A percentile compares a stretch with the other conserved stretches of the same genome.
phyloP scores from a whole-genome alignment of 2,888 invertebrate species.

The Meiosimyza platycephala region DNA sequence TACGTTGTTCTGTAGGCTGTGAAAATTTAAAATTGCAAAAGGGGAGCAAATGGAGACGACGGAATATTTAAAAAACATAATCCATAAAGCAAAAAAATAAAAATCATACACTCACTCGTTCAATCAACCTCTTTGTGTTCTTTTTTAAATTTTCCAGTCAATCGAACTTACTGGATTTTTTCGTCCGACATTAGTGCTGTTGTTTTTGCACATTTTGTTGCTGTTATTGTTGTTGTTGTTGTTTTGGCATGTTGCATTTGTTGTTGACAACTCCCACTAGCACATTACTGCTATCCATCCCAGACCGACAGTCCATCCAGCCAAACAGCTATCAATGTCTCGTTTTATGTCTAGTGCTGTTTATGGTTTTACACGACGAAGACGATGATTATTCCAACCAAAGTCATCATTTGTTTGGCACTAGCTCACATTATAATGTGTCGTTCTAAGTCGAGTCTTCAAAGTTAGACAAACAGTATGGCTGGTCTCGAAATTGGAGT shows the following conservation, averaged over 20 bases:
- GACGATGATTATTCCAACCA: no score
- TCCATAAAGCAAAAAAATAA: not conserved
- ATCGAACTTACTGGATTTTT: conserved; percentile 5
- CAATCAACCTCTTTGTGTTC: not conserved
- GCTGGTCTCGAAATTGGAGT: no score
- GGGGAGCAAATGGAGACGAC: conserved; percentile 9
- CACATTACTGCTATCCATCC: not conserved
- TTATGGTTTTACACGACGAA: no score
- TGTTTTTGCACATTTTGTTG: not conserved
- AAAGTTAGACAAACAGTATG: no score
- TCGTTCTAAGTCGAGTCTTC: no score
- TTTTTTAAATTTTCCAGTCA: conserved; percentile 16
- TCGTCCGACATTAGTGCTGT: not conserved
- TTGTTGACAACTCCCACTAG: not conserved
- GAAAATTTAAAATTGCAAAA: conserved; percentile 8
- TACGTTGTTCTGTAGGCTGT: conserved; percentile 2
- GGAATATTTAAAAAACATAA: not conserved
- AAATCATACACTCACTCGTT: not conserved
- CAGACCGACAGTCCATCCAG: no score
- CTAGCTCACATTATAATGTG: no score
- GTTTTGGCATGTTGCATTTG: not conserved
- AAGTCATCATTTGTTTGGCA: no score
- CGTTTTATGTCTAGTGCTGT: no score
- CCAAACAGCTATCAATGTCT: no score
- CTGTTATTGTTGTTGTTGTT: not conserved